These are phyloP conservation scores for Rhynchopsitta pachyrhyncha DNA, from an alignment of 2,113 vertebrate species.

Conservation along the genomic window DNA sequence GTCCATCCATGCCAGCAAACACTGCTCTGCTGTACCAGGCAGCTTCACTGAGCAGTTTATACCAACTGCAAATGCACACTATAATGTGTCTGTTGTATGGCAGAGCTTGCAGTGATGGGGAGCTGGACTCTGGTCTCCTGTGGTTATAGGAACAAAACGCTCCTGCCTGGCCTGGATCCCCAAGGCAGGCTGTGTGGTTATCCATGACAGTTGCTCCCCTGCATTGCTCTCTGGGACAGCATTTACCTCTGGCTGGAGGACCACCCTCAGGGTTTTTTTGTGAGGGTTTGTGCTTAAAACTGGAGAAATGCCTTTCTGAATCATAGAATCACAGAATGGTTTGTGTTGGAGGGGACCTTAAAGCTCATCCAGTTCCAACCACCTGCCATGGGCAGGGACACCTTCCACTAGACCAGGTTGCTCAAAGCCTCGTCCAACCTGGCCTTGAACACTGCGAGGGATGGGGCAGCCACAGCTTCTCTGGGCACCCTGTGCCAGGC, in stretches of 20 bases:
- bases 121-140: neutral
- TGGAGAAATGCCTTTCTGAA: neutral
- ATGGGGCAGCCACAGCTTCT: neutral
- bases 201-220: accelerated
- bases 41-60: neutral
- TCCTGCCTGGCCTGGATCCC: neutral
- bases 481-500: neutral
- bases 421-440: neutral
- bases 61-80: neutral
- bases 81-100: neutral
- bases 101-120: neutral
- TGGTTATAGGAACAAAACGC: accelerated
- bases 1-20: accelerated
- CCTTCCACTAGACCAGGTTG: neutral
- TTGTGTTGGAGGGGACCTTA: neutral
- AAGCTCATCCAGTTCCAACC: neutral
- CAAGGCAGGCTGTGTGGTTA: accelerated
- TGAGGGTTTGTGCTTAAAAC: neutral
- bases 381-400: neutral
- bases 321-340: neutral
- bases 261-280: neutral
- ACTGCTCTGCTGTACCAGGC: accelerated
- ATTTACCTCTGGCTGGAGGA: neutral
- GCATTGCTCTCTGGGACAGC: accelerated
- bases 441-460: neutral